Percentiles rank a stretch among this genome's conserved stretches.
phyloP scores from a whole-genome alignment of 2,113 vertebrate species.

The Delphinapterus leucas region DNA sequence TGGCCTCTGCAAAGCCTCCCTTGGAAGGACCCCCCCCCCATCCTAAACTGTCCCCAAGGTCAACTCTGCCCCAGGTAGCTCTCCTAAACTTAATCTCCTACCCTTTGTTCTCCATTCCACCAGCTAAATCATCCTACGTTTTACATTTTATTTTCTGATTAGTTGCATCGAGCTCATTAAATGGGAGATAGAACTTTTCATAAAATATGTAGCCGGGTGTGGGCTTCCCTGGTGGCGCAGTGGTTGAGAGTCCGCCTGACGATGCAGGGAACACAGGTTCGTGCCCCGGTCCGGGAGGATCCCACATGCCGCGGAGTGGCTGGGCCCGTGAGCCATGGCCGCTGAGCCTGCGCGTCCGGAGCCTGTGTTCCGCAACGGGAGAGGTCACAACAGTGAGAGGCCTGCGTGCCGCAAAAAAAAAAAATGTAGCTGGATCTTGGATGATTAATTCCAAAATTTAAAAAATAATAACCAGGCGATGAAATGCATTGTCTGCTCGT shows the following conservation, averaged over 20 bases:
- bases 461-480: slow-evolving; percentile 15
- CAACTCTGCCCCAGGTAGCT: rapidly evolving
- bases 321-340: too few species aligned
- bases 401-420: too few species aligned
- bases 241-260: too few species aligned
- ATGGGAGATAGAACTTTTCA: slow-evolving; percentile 25
- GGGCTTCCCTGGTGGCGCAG: too few species aligned
- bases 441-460: slow-evolving; percentile 68
- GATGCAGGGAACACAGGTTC: too few species aligned
- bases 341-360: too few species aligned
- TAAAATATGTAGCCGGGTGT: slow-evolving; percentile 33
- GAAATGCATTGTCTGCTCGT: background rate
- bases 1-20: background rate
- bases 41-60: background rate
- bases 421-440: slow-evolving; percentile 27
- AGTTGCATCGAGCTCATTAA: slow-evolving; percentile 43
- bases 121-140: background rate
- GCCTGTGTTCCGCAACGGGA: too few species aligned
- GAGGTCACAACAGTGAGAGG: too few species aligned
- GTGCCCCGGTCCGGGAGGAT: too few species aligned
- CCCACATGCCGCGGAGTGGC: too few species aligned
- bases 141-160: slow-evolving; percentile 28
- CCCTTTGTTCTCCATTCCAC: background rate
- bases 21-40: rapidly evolving
- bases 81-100: rapidly evolving